A percentile compares a stretch with the other conserved stretches of the same genome.
Conservation (phyloP, 2,113 vertebrate species). For the Platichthys stellatus region DNA sequence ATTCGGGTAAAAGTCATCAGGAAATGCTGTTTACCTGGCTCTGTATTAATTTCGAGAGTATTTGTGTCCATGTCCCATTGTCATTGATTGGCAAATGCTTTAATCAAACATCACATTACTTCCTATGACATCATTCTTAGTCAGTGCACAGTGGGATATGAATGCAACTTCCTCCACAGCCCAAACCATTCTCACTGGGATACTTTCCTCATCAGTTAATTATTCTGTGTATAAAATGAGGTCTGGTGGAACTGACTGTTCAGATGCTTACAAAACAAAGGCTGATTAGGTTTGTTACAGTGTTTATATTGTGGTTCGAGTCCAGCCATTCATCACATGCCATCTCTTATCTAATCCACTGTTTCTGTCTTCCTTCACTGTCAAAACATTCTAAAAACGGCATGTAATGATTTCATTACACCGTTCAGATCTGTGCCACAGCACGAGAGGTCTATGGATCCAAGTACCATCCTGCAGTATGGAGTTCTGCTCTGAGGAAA, state of each 20-base stretch:
- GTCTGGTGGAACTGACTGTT: background rate
- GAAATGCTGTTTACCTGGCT: too few relatives aligned
- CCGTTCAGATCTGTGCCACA: background rate
- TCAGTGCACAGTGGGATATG: background rate
- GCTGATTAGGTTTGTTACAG: background rate
- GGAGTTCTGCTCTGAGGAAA: constrained; percentile 24
- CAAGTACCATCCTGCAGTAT: constrained; percentile 18
- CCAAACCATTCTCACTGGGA: background rate
- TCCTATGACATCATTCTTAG: background rate
- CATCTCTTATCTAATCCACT: background rate
- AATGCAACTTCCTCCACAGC: too few relatives aligned
- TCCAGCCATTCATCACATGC: background rate
- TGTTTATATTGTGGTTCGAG: background rate
- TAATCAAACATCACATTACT: background rate
- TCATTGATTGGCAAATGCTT: background rate
- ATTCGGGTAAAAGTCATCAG: too few relatives aligned
- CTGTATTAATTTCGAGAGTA: too few relatives aligned
- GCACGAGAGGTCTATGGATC: background rate
- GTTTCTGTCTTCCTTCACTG: background rate
- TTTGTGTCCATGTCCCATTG: too few relatives aligned
- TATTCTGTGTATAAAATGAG: background rate
- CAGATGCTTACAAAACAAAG: constrained; percentile 4
- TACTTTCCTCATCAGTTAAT: background rate
- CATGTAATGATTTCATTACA: constrained; percentile 10
- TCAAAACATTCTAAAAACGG: constrained; percentile 9